phyloP scores from a whole-genome alignment of 2,113 vertebrate genomes.

The Gavia stellata region DNA sequence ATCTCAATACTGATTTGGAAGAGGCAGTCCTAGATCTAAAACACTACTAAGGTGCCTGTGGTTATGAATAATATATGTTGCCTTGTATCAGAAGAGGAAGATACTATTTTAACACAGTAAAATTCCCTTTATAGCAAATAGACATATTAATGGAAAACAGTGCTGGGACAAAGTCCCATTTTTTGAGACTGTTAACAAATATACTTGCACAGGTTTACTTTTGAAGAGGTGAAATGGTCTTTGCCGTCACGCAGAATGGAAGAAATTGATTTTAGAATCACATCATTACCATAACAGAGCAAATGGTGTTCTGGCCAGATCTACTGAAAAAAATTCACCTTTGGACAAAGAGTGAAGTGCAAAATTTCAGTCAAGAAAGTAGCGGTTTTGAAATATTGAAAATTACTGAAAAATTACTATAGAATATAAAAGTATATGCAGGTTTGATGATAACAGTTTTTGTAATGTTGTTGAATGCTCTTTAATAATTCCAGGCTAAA shows the following conservation, averaged over 20 bases:
- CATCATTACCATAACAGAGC: rapidly evolving
- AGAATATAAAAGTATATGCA: background rate
- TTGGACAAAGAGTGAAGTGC: background rate
- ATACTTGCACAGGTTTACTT: background rate
- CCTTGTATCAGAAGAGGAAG: background rate
- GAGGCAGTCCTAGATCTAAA: background rate
- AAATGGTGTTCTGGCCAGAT: background rate
- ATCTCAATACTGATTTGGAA: background rate
- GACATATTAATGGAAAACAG: background rate
- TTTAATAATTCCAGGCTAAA: background rate
- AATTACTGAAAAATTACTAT: background rate
- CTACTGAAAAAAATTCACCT: background rate
- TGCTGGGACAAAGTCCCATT: background rate
- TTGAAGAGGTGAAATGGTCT: background rate
- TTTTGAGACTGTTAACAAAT: background rate
- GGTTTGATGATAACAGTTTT: background rate
- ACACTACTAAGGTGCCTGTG: background rate
- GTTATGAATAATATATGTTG: background rate
- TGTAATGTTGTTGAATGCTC: background rate
- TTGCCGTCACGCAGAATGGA: background rate
- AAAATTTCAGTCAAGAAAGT: background rate
- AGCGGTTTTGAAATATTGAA: background rate
- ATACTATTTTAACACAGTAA: background rate
- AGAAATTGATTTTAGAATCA: background rate
- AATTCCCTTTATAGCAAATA: background rate